These are phyloP conservation scores for Desmodus rotundus DNA, from an alignment of 2,113 vertebrate species.

Conservation along the genomic window DNA sequence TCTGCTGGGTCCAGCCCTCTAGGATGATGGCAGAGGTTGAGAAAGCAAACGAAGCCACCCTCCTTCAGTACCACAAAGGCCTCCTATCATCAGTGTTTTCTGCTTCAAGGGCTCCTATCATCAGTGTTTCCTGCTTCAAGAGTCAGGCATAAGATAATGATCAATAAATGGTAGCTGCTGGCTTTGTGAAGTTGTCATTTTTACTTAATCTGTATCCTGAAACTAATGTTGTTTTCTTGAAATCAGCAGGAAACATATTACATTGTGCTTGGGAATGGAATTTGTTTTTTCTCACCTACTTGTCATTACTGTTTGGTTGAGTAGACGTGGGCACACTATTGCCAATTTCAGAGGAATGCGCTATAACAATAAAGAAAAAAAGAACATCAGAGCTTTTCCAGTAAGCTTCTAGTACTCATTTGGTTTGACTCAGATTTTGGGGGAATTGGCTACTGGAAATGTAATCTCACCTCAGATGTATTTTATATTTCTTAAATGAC, in stretches of 20 bases:
- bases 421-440: not conserved
- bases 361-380: not conserved
- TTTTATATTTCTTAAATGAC: not conserved
- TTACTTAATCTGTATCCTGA: not conserved
- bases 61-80: not conserved
- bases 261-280: not conserved
- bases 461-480: not conserved
- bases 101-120: not conserved
- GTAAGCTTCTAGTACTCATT: not conserved
- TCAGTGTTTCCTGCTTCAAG: not conserved
- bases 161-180: not conserved
- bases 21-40: not conserved
- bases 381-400: not conserved
- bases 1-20: not conserved
- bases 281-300: not conserved
- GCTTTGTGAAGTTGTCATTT: constrained; percentile 11
- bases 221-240: not conserved
- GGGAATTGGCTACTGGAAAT: not conserved
- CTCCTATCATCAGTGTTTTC: not conserved
- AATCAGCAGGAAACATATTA: not conserved
- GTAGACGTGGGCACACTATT: not conserved
- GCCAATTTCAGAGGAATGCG: not conserved
- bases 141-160: not conserved
- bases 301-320: not conserved
- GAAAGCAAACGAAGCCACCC: not conserved